Base-by-base conservation (phyloP, 2,888 invertebrate species). In the Tetrapedia diversipes region DNA sequence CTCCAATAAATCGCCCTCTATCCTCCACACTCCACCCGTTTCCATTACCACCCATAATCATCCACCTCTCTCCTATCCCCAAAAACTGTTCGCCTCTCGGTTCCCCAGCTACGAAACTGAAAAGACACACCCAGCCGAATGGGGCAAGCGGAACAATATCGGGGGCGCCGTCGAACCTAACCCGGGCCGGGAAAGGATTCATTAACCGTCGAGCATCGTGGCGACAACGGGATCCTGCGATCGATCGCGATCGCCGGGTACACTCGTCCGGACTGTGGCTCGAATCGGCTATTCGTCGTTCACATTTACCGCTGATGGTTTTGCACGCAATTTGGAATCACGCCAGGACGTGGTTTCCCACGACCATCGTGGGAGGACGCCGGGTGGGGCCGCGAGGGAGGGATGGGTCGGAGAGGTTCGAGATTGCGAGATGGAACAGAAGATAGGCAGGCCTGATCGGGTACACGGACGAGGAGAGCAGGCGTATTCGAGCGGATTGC, bases 401-500 rank as follows among this genome's bases (percentile, higher is more conserved):
- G 22, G n/a, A 10, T 1, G 37, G 61, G 11, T 7, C 29, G 27
- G 59, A 56, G 69, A 51, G n/a, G n/a, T n/a, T 69, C 60, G 70
- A 76, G 81, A 79, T 83, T 83, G 83, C 65, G 83, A 83, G 83
- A 83, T 83, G 74, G 83, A 83, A 83, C 81, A 83, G 83, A 83
- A 83, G 83, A 83, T 81, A 83, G 85, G 83, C 81, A 85, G 84
- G 72, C 63, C 81, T n/a, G 83, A 85, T 84, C 84, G 85, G 82
- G 43, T 78, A 69, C 72, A 27, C 71, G 76, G 76, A 73, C 54
- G 85, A 79, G 79, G 79, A 75, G n/a, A 74, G 77, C 72, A n/a
- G 76, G 77, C 75, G 85, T 81, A 79, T 83, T 73, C 77, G 73
- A 83, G 81, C 83, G 81, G 81, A 85, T 85, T 84, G 83, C 84